These are phyloP conservation scores for Anolis sagrei DNA, from an alignment of 2,113 vertebrate species.

Conservation along the genomic window DNA sequence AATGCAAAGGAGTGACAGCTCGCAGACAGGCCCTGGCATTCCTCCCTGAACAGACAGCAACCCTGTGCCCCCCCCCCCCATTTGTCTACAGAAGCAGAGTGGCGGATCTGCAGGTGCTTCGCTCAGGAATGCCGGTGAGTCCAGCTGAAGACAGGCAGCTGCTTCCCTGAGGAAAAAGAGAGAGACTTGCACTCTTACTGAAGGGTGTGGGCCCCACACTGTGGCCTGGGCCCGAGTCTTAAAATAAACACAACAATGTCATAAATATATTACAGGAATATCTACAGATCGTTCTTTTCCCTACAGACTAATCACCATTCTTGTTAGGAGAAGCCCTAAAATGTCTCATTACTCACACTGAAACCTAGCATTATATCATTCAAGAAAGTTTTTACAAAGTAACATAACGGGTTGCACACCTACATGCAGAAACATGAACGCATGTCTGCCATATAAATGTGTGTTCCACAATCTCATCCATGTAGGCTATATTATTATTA, in stretches of 20 bases:
- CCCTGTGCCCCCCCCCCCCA: neutral
- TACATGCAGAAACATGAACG: neutral
- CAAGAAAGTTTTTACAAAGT: neutral
- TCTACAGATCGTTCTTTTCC: neutral
- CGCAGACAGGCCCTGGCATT: conserved; percentile 17
- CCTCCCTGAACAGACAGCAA: neutral
- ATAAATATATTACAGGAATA: accelerated
- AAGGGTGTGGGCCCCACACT: neutral
- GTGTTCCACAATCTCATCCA: neutral
- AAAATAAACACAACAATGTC: neutral
- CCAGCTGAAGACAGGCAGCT: conserved; percentile 1
- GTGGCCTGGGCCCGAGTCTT: neutral
- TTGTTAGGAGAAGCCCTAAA: neutral
- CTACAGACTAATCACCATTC: neutral
- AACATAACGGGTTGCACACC: neutral
- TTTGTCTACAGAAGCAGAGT: neutral
- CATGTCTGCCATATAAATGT: neutral
- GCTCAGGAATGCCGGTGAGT: conserved; percentile 3
- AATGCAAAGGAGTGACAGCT: conserved; percentile 4
- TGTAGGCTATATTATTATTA: too few species aligned
- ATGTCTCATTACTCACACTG: accelerated
- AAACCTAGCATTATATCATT: neutral
- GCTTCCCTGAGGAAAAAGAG: neutral
- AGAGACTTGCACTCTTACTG: neutral
- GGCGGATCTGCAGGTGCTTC: neutral